Evolutionary conservation across 2,888 invertebrate genomes (phyloP), one percentile per base, ranked within the genome.

Genomic region (Amblyteles armatorius): DNA sequence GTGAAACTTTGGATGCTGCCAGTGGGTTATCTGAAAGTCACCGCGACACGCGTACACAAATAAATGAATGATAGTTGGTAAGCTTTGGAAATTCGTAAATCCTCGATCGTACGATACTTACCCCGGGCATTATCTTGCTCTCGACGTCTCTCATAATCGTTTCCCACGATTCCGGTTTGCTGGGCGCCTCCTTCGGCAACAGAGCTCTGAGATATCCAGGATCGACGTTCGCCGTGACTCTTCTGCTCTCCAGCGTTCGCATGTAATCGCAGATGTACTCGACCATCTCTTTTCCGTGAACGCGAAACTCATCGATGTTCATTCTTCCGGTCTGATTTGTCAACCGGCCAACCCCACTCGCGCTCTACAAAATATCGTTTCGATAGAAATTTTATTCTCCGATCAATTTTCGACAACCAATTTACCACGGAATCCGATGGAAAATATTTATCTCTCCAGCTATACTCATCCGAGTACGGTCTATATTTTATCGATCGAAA

Each of bases 1-100:
- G 94, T 99, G 99, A 94, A 99, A 99, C 80, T 98, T 95, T 0
- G 99, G 99, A 95, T 99, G 99, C 93, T 99, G 99, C 99, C 99
- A 99, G 94, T 99, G 99, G 0, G 99, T 99, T 89, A 93, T 92
- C 93, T 93, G 89, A 2, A 88, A 91, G 40, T 11, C 0, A 40
- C 40, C 7, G 3, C 11, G 1, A 11, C 33, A 33, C 11, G 11
- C 11, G 3, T 36, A 40, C 11, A 40, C 11, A 11, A 5, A 40
- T 6, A 9, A 36, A 22, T n/a, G n/a, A n/a, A n/a, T n/a, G n/a
- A n/a, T n/a, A n/a, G n/a, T n/a, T n/a, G n/a, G n/a, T n/a, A n/a
- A n/a, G n/a, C n/a, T n/a, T n/a, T n/a, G n/a, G n/a, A n/a, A n/a
- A n/a, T n/a, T n/a, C n/a, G n/a, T n/a, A n/a, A n/a, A n/a, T n/a